Evolutionary conservation across 2,888 invertebrate genomes (phyloP).

Genomic region (Drosophila subquinaria): DNA sequence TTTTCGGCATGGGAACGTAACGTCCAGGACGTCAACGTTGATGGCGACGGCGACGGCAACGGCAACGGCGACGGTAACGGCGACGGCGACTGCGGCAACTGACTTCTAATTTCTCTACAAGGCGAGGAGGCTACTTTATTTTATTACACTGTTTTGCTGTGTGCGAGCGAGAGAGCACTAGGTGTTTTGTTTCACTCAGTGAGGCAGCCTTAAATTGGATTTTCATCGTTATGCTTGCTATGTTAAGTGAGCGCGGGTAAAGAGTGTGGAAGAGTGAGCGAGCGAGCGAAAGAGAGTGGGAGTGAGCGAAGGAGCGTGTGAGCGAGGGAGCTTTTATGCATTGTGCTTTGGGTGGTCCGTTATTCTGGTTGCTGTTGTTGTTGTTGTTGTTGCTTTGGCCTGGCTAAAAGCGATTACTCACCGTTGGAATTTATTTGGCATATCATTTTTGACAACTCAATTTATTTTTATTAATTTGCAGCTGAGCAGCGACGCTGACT

Average conservation of each 20-base stretch:
- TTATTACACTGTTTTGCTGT: constrained; percentile 82
- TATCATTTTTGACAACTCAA: constrained; percentile 86
- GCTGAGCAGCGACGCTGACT: constrained; percentile 70
- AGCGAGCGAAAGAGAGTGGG: background rate
- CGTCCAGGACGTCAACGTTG: constrained; percentile 55
- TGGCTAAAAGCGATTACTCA: constrained; percentile 84
- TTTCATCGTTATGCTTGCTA: constrained; percentile 79
- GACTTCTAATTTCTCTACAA: constrained; percentile 70
- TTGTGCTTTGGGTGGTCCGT: constrained; percentile 72
- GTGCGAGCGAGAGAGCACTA: constrained; percentile 27
- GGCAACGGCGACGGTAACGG: constrained; percentile 13
- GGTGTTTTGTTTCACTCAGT: constrained; percentile 24
- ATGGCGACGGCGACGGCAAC: constrained; percentile 19
- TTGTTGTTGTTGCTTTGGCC: constrained; percentile 33
- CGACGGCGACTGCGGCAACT: constrained; percentile 23
- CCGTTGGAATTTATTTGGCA: constrained; percentile 85
- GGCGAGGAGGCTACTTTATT: constrained; percentile 82
- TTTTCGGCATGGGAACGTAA: constrained; percentile 78
- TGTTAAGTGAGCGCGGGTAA: constrained; percentile 68
- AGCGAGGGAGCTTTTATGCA: constrained; percentile 45
- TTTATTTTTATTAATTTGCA: constrained; percentile 86
- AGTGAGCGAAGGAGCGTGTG: constrained; percentile 15
- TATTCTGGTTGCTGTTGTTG: constrained; percentile 21
- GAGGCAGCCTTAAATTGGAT: constrained; percentile 81
- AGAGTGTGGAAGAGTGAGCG: constrained; percentile 27